Percentiles rank a stretch among this genome's conserved stretches.
Evolutionary conservation across 2,888 invertebrate species (phyloP).

Genomic region (Dendrolimus houi): DNA sequence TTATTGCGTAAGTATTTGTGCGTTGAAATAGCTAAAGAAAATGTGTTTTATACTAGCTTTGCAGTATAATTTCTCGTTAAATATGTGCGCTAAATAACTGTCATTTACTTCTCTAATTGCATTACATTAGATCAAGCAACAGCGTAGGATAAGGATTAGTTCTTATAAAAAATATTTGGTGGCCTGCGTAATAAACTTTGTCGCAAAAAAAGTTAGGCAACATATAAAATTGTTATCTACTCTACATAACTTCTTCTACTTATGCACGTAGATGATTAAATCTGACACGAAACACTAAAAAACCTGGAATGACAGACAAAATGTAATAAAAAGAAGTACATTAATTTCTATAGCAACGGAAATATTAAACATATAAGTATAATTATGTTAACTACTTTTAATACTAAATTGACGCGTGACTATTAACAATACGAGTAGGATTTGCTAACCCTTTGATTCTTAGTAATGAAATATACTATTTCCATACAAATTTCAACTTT

Average conservation of each 20-base stretch:
- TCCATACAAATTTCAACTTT: conserved; percentile 22
- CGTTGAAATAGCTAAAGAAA: too few relatives aligned
- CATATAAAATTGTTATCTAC: background rate
- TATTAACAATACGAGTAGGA: conserved; percentile 67
- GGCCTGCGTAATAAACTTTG: too few relatives aligned
- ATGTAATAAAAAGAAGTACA: conserved; percentile 17
- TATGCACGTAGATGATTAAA: background rate
- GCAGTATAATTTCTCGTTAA: too few relatives aligned
- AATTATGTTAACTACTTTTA: conserved; percentile 41
- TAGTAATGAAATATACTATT: conserved; percentile 52
- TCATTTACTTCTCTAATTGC: too few relatives aligned
- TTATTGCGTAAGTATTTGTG: too few relatives aligned
- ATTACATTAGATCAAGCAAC: too few relatives aligned
- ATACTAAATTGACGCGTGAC: conserved; percentile 68
- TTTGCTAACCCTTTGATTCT: conserved; percentile 73
- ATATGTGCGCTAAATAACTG: too few relatives aligned
- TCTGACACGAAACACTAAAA: background rate
- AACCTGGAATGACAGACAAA: conserved; percentile 8
- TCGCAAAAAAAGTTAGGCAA: too few relatives aligned
- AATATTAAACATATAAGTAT: conserved; percentile 53
- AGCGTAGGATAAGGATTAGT: too few relatives aligned
- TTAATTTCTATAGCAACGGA: conserved; percentile 61
- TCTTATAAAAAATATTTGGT: too few relatives aligned
- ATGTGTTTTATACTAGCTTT: too few relatives aligned
- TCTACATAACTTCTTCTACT: background rate